Evolutionary conservation across 2,888 invertebrate genomes (phyloP).

Genomic region (Cybosia mesomella): DNA sequence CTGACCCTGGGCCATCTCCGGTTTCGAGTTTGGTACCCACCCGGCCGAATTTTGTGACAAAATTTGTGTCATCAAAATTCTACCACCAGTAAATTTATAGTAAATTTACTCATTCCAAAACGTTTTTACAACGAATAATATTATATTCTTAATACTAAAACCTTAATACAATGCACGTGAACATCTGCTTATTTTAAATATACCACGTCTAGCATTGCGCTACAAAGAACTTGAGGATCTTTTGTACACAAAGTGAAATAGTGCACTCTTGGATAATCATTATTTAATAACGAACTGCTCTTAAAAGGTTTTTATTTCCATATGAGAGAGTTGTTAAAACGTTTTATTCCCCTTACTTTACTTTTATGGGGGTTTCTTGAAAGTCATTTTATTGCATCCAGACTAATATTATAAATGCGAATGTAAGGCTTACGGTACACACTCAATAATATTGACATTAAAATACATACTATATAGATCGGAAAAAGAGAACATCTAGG

Average conservation of each 20-base stretch:
- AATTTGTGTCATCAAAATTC: no score
- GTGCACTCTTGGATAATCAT: not conserved
- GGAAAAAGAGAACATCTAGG: no score
- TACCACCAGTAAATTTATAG: no score
- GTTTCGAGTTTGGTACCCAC: no score
- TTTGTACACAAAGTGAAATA: slow-evolving; percentile 6
- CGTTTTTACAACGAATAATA: not conserved
- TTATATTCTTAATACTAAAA: not conserved
- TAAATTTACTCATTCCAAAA: not conserved
- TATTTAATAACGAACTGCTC: not conserved
- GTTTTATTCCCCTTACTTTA: not conserved
- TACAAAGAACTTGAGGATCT: not conserved
- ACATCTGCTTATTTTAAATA: not conserved
- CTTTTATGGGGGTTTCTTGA: not conserved
- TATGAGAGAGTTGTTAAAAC: not conserved
- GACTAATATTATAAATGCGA: not conserved
- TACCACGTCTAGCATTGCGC: not conserved
- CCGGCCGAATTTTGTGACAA: no score
- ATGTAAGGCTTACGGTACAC: no score
- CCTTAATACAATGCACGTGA: not conserved
- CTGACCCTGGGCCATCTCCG: no score
- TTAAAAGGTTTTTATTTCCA: not conserved
- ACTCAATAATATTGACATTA: no score
- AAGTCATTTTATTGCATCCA: not conserved
- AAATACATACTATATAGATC: no score